Percentiles rank a stretch among this genome's conserved stretches.
These are phyloP conservation scores for Agriopis aurantiaria DNA, from an alignment of 2,888 invertebrate species.

Conservation along the genomic window DNA sequence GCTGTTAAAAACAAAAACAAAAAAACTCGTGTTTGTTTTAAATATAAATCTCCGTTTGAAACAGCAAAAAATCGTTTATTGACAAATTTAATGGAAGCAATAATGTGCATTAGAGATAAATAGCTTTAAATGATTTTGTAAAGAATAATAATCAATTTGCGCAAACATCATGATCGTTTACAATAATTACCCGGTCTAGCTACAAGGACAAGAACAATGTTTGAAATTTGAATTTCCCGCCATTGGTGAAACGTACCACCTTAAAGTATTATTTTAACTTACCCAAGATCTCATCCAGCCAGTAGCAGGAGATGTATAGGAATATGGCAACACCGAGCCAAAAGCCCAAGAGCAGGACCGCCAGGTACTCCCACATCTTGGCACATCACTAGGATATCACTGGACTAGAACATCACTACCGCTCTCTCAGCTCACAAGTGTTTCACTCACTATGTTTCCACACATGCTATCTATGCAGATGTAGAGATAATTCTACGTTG, in stretches of 20 bases:
- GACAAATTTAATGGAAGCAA: too few relatives aligned
- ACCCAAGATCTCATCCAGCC: constrained; percentile 88
- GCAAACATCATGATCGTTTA: too few relatives aligned
- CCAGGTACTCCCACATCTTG: constrained; percentile 79
- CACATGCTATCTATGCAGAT: constrained; percentile 34
- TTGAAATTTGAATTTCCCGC: too few relatives aligned
- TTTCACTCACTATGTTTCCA: constrained; percentile 2
- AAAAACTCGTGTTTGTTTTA: neutral
- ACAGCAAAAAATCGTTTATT: too few relatives aligned
- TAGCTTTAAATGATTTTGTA: too few relatives aligned
- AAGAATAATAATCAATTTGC: too few relatives aligned
- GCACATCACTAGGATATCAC: constrained; percentile 47
- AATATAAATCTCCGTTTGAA: too few relatives aligned
- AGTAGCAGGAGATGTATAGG: constrained; percentile 83
- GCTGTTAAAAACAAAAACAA: neutral
- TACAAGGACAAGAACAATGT: too few relatives aligned
- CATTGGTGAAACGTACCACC: too few relatives aligned
- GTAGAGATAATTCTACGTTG: constrained; percentile 31
- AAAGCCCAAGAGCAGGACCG: constrained; percentile 77
- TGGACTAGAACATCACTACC: constrained; percentile 44
- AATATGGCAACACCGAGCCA: constrained; percentile 84
- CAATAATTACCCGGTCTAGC: too few relatives aligned
- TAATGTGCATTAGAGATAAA: too few relatives aligned
- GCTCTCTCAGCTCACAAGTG: constrained; percentile 5
- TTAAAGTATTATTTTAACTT: constrained; percentile 60